A percentile compares a stretch with the other conserved stretches of the same genome.
Conservation (phyloP, 1,140 invertebrate genomes). For the Delia radicum region DNA sequence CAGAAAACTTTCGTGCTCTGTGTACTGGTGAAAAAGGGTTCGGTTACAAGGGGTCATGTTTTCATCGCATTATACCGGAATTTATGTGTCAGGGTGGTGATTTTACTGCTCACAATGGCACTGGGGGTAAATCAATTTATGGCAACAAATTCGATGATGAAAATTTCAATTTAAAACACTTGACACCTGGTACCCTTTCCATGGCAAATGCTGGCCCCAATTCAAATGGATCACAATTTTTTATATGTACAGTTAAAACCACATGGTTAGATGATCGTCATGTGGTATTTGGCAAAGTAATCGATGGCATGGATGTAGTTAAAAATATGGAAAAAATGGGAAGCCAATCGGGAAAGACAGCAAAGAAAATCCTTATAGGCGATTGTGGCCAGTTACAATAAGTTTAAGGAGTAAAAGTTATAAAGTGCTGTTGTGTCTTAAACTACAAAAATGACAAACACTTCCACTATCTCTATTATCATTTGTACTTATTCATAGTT, state of each 20-base stretch:
- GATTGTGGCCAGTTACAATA: conserved; percentile 75
- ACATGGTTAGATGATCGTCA: conserved; percentile 92
- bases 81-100: conserved; percentile 97
- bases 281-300: conserved; percentile 91
- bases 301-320: conserved; percentile 93
- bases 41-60: conserved; percentile 84
- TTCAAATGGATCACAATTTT: conserved; percentile 96
- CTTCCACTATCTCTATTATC: no score
- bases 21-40: conserved; percentile 91
- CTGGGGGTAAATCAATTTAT: conserved; percentile 92
- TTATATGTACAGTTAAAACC: conserved; percentile 91
- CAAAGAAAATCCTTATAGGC: conserved; percentile 74
- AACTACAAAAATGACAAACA: no score
- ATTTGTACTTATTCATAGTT: no score
- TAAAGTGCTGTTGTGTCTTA: no score
- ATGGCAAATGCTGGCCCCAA: conserved; percentile 95
- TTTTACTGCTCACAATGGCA: conserved; percentile 90
- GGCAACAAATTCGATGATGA: conserved; percentile 92
- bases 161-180: conserved; percentile 91
- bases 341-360: conserved; percentile 79
- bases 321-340: conserved; percentile 80
- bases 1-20: conserved; percentile 86
- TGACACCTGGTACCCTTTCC: conserved; percentile 80
- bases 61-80: conserved; percentile 93
- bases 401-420: no score